These are phyloP conservation scores for Toxotes jaculatrix DNA, from an alignment of 2,113 vertebrate species.

Conservation along the genomic window DNA sequence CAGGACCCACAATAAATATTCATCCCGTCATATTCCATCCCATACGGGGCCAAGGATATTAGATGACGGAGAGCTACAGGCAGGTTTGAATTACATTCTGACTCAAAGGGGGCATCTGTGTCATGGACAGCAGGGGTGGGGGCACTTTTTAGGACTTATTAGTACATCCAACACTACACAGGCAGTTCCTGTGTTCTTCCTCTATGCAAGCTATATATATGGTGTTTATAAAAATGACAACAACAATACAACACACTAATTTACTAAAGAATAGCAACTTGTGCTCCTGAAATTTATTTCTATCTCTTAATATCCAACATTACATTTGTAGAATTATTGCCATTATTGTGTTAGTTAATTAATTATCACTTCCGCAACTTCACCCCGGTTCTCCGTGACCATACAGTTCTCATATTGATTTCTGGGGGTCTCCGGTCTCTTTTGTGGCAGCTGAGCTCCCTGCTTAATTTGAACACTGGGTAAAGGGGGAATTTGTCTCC, in stretches of 20 bases:
- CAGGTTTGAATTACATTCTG: conserved; percentile 54
- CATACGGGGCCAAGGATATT: conserved; percentile 51
- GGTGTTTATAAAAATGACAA: background rate
- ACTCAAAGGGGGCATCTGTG: background rate
- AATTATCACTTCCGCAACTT: background rate
- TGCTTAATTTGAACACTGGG: conserved; percentile 17
- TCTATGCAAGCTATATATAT: background rate
- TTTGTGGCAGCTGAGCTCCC: background rate
- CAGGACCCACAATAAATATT: conserved; percentile 69
- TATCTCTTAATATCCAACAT: background rate
- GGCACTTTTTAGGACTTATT: conserved; percentile 6
- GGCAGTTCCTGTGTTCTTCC: background rate
- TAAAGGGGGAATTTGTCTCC: conserved; percentile 15
- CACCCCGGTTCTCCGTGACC: background rate
- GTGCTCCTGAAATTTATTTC: background rate
- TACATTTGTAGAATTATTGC: background rate
- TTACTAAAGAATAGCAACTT: background rate
- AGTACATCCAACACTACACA: background rate
- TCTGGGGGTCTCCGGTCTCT: background rate
- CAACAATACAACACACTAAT: background rate
- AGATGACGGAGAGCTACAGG: conserved; percentile 61
- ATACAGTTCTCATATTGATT: conserved; percentile 12
- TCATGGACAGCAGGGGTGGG: conserved; percentile 13
- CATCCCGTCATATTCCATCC: conserved; percentile 58
- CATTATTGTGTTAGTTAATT: background rate